Conservation (phyloP, 2,797 vertebrate species). For the Pempheris klunzingeri region DNA sequence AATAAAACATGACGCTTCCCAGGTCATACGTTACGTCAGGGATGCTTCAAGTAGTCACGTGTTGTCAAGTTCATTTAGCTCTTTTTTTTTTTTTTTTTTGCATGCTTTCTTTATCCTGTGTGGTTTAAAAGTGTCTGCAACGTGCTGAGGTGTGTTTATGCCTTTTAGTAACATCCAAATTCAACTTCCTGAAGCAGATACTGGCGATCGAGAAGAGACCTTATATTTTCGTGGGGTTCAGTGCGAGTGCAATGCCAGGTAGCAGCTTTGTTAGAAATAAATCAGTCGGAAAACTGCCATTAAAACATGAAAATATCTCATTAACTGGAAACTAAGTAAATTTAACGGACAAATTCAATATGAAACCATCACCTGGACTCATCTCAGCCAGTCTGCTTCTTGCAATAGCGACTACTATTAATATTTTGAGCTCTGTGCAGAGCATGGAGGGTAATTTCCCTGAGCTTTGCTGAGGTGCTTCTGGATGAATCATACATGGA, state of each 20-base stretch:
- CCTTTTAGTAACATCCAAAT: background rate
- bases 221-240: background rate
- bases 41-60: too few species aligned
- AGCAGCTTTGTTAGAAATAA: background rate
- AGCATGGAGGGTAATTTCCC: conserved; percentile 59
- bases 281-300: conserved; percentile 4
- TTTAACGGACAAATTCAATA: conserved; percentile 25
- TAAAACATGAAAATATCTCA: conserved; percentile 7
- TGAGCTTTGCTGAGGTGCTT: conserved; percentile 55
- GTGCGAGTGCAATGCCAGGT: background rate
- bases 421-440: conserved; percentile 27
- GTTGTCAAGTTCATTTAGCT: too few species aligned
- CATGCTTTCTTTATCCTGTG: conserved; percentile 7
- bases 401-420: conserved; percentile 48
- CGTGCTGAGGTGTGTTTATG: background rate
- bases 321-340: conserved; percentile 28
- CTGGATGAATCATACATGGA: conserved; percentile 72
- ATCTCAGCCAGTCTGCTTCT: conserved; percentile 47
- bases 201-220: background rate
- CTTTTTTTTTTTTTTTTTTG: too few species aligned
- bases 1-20: too few species aligned
- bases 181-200: background rate
- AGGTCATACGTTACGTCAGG: background rate
- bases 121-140: too few species aligned
- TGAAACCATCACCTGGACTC: conserved; percentile 41